Percentiles rank a stretch among this genome's conserved stretches.
These are phyloP conservation scores for Dromaius novaehollandiae DNA, from an alignment of 2,113 vertebrate species.

Conservation along the genomic window DNA sequence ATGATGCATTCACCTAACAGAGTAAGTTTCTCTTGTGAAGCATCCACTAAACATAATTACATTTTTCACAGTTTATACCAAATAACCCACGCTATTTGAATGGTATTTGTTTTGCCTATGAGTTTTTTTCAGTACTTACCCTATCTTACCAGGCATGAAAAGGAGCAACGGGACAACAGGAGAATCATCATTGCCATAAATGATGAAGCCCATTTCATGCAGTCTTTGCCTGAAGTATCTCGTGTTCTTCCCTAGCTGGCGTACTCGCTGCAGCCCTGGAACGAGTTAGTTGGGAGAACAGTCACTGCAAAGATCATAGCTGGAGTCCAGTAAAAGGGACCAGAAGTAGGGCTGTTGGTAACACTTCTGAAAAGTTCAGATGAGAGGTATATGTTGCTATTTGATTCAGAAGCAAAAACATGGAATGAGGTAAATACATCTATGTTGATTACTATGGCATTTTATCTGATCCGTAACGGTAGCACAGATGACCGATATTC, in stretches of 20 bases:
- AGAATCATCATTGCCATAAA: conserved; percentile 89
- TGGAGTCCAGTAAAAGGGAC: background rate
- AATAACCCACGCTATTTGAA: background rate
- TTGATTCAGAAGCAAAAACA: background rate
- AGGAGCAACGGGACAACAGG: conserved; percentile 91
- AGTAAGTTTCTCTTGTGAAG: background rate
- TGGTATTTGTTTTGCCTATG: background rate
- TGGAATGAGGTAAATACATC: background rate
- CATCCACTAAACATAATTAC: background rate
- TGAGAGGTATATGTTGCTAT: background rate
- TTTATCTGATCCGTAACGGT: background rate
- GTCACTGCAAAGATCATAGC: background rate
- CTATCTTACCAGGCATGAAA: conserved; percentile 93
- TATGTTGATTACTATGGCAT: fast-evolving
- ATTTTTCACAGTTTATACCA: background rate
- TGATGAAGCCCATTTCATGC: conserved; percentile 91
- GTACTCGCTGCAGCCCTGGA: conserved; percentile 84
- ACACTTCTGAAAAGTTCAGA: background rate
- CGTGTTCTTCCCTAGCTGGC: conserved; percentile 85
- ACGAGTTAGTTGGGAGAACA: conserved; percentile 29
- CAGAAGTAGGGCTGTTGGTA: background rate
- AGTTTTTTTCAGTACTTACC: conserved; percentile 78
- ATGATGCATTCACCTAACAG: background rate
- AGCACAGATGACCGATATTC: background rate
- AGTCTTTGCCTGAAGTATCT: conserved; percentile 88